Conservation (phyloP, 1,140 invertebrate genomes). For the Drosophila carrolli region DNA sequence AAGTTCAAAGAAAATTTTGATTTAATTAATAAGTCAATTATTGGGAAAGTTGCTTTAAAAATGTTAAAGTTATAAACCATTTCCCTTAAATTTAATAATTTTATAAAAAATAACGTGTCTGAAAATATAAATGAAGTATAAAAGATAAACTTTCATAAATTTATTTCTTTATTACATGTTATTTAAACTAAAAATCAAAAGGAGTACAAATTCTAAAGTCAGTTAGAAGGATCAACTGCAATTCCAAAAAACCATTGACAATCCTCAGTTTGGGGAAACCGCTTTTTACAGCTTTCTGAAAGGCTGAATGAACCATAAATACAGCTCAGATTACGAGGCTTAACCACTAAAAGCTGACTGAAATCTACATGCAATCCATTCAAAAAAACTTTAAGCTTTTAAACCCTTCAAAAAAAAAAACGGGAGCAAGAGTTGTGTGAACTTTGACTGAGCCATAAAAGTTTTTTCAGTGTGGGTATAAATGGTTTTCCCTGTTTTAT, state of each 20-base stretch:
- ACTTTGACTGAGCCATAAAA: slow-evolving; percentile 9
- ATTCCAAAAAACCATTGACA: slow-evolving; percentile 4
- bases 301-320: slow-evolving; percentile 29
- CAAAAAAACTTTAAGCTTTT: slow-evolving; percentile 20
- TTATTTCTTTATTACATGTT: no score
- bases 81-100: no score
- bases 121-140: neutral
- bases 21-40: no score
- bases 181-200: neutral
- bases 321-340: slow-evolving; percentile 36
- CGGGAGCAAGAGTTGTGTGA: slow-evolving; percentile 9
- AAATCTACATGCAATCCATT: slow-evolving; percentile 23
- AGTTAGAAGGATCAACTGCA: no score
- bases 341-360: slow-evolving; percentile 5
- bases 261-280: slow-evolving; percentile 14
- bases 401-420: slow-evolving; percentile 7
- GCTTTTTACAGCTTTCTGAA: slow-evolving; percentile 7
- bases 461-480: slow-evolving; percentile 6
- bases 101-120: neutral
- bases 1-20: no score
- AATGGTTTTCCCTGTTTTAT: slow-evolving; percentile 8
- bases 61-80: no score
- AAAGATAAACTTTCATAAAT: no score
- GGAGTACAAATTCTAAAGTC: neutral
- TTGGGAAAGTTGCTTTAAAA: no score